phyloP scores from a whole-genome alignment of 2,113 vertebrate genomes.

The Dendropsophus ebraccatus region DNA sequence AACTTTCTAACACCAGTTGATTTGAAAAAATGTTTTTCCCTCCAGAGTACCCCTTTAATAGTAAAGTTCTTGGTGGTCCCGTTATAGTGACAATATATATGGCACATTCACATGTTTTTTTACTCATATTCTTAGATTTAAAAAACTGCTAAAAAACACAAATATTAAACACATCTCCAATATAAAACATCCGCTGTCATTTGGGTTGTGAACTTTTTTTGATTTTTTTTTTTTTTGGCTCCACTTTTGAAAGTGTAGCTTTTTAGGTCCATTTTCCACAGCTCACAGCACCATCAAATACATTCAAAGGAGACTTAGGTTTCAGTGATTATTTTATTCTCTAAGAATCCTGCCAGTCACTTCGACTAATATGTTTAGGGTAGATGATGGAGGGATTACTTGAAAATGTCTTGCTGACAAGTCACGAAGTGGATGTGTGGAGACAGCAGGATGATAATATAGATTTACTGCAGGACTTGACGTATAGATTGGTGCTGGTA shows the following conservation, averaged over 20 bases:
- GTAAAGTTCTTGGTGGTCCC: too few species aligned
- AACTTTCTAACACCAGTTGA: too few species aligned
- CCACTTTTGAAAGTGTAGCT: background rate
- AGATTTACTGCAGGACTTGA: background rate
- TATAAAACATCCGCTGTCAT: too few species aligned
- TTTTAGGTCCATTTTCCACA: background rate
- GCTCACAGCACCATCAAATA: background rate
- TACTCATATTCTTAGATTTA: too few species aligned
- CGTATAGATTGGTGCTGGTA: slow-evolving; percentile 19
- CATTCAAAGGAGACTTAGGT: background rate
- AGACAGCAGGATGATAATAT: background rate
- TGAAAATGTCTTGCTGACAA: background rate
- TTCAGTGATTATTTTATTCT: background rate
- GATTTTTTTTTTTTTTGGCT: background rate
- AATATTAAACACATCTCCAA: too few species aligned
- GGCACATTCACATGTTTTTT: too few species aligned
- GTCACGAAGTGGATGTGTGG: background rate
- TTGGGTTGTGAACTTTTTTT: too few species aligned
- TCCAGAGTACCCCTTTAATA: too few species aligned
- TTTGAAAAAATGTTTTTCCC: too few species aligned
- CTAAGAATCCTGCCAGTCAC: background rate
- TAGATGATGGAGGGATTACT: background rate
- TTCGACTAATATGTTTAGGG: too few species aligned
- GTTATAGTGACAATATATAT: too few species aligned
- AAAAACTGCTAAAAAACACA: too few species aligned